Base-by-base conservation (phyloP, 2,797 vertebrate species). In the Micromesistius poutassou region DNA sequence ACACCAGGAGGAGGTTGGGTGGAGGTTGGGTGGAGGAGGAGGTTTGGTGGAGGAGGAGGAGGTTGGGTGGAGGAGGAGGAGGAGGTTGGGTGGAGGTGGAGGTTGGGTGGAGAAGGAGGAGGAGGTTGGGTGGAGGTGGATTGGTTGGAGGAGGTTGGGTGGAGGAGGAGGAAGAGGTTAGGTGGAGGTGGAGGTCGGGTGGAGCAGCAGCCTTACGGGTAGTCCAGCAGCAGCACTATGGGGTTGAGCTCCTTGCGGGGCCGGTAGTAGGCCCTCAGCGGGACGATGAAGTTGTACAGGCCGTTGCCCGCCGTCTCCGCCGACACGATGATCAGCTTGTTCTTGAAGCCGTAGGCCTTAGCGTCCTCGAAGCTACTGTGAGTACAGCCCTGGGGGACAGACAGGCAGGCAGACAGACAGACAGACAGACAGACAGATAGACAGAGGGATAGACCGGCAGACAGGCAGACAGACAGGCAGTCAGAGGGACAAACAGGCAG, bases 281-380 rank as follows among this genome's bases (percentile, higher is more conserved):
- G 98, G 84, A 98, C 97, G 71, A 98, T 97, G 84, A 99, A 99
- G 90, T 98, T 98, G 91, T 98, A 98, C 74, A 99, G 93, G 78
- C 98, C 98, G 77, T 99, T 99, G 83, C 98, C 98, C 76, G 97
- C 98, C 42, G 94, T 98, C 92, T 99, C 98, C 71, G 97, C 98
- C 79, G 97, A 97, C 89, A 99, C 98, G 85, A 99, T 99, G 82
- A 99, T 99, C 89, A 99, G 88, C 91, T 98, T 98, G 91, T 98
- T 98, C 94, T 96, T 97, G 93, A 99, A 99, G 87, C 96, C 96
- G 76, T 99, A 98, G 12, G 97, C 96, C 92, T 98, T 98, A 84
- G 97, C 98, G 14, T 99, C 98, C 90, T 97, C 96, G 75, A 95
- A 97, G 87, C 95, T 98, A 91, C 95, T 98, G 85, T 99, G 98